These are phyloP conservation scores for Grallaria varia DNA, from an alignment of 2,113 vertebrate species.

Conservation along the genomic window DNA sequence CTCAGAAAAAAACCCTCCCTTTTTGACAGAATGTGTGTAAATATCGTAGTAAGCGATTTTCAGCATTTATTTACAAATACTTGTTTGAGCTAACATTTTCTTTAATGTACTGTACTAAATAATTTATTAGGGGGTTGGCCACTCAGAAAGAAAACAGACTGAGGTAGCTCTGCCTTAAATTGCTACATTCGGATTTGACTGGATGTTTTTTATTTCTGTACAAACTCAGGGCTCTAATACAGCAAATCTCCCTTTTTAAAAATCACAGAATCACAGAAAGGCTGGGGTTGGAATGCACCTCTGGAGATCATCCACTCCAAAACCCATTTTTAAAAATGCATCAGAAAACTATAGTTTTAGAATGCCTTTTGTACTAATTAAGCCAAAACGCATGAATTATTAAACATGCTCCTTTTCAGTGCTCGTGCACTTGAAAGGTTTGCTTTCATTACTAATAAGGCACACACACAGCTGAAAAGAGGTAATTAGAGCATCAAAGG, in stretches of 20 bases:
- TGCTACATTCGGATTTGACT: not conserved
- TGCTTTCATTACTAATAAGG: constrained; percentile 56
- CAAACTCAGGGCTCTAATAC: not conserved
- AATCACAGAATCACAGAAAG: not conserved
- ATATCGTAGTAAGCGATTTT: not conserved
- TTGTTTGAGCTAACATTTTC: not conserved
- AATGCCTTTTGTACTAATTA: constrained; percentile 29
- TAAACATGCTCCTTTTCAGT: constrained; percentile 49
- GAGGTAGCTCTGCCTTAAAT: not conserved
- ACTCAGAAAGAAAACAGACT: not conserved
- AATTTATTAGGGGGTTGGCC: constrained; percentile 5
- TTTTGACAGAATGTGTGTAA: not conserved
- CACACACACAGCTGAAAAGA: constrained; percentile 34
- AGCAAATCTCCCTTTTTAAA: not conserved
- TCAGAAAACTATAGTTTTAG: constrained; percentile 24
- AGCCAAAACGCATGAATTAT: constrained; percentile 56
- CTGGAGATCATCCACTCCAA: not conserved
- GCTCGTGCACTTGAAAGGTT: constrained; percentile 49
- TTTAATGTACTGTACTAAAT: not conserved
- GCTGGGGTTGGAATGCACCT: not conserved
- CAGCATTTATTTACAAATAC: constrained; percentile 8
- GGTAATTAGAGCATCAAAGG: constrained; percentile 70
- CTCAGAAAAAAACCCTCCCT: not conserved
- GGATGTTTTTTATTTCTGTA: not conserved
- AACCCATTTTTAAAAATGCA: constrained; percentile 7